Conservation (phyloP, 2,113 vertebrate genomes). For the Mormyrus lacerda region DNA sequence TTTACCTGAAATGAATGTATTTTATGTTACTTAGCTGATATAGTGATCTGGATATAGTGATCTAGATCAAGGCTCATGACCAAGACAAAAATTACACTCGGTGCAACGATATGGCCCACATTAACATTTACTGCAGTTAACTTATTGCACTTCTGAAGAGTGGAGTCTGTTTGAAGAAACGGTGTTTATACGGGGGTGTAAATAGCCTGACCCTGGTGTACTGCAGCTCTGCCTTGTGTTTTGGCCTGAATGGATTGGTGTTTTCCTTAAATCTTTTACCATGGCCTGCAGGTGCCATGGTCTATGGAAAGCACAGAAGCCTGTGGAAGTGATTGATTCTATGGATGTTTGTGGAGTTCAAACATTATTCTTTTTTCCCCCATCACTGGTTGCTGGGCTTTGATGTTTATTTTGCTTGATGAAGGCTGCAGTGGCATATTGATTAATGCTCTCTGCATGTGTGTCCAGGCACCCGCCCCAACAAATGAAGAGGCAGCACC, state of each 20-base stretch:
- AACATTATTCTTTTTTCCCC: neutral
- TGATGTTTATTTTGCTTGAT: constrained; percentile 9
- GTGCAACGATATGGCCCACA: neutral
- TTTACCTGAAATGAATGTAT: neutral
- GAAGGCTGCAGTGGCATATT: neutral
- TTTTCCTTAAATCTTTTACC: neutral
- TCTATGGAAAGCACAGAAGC: neutral
- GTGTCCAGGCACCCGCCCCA: neutral
- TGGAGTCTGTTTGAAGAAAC: neutral
- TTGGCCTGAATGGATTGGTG: neutral
- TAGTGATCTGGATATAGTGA: neutral
- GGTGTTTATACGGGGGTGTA: neutral
- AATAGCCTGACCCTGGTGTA: neutral
- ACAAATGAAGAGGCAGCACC: neutral
- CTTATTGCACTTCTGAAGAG: neutral
- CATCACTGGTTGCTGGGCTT: neutral
- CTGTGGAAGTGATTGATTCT: constrained; percentile 12
- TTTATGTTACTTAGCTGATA: neutral
- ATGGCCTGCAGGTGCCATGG: neutral
- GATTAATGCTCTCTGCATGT: neutral
- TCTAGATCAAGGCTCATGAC: neutral
- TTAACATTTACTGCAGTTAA: neutral
- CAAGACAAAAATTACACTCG: neutral
- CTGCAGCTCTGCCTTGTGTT: neutral
- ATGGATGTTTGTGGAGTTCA: neutral